Percentiles rank a stretch among this genome's conserved stretches.
Conservation (phyloP, 2,113 vertebrate genomes). For the Oenanthe melanoleuca region DNA sequence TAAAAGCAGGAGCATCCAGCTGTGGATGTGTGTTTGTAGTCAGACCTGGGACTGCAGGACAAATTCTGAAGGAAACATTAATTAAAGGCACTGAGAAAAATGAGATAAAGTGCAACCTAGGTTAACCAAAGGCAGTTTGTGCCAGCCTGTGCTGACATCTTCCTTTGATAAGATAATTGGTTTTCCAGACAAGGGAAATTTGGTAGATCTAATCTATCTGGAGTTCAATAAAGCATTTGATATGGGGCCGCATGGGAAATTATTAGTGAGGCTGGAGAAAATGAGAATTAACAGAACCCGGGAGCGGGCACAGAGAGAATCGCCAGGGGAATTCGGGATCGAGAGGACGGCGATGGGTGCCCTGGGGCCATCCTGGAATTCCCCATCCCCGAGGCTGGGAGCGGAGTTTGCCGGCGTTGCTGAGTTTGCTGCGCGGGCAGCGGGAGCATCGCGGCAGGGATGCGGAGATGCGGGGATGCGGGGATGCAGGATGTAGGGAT, state of each 20-base stretch:
- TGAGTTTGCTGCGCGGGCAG: background rate
- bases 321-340: fast-evolving
- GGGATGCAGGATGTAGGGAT: too few relatives aligned
- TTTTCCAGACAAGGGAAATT: conserved; percentile 67
- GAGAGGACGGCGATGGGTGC: fast-evolving
- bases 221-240: conserved; percentile 68
- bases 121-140: conserved; percentile 65
- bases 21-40: background rate
- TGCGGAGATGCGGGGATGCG: background rate
- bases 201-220: conserved; percentile 66
- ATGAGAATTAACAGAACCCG: conserved; percentile 29
- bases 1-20: background rate
- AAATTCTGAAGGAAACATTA: conserved; percentile 53
- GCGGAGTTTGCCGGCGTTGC: background rate
- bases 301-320: background rate
- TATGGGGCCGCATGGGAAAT: conserved; percentile 60
- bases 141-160: conserved; percentile 59
- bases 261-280: conserved; percentile 42
- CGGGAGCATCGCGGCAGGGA: background rate
- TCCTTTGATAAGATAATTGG: conserved; percentile 71
- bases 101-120: conserved; percentile 52
- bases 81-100: conserved; percentile 54
- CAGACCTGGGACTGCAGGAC: background rate
- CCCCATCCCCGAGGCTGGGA: background rate
- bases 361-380: background rate